Base-by-base conservation (phyloP, 2,888 invertebrate genomes). In the Labia minor region DNA sequence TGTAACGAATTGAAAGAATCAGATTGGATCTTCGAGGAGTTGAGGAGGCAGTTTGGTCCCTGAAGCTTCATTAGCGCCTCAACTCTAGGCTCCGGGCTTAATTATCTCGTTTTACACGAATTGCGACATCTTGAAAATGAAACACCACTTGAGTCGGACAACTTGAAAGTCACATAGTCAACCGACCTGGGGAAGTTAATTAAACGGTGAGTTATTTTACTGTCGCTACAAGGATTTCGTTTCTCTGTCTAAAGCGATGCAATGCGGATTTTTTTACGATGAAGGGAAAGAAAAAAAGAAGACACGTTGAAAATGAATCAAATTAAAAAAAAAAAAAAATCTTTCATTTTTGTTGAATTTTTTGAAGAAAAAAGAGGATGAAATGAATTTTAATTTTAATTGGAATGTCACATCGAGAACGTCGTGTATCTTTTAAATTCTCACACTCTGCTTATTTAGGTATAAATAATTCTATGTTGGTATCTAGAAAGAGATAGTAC, bases 201-300 rank as follows among this genome's bases (percentile, higher is more conserved):
- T 49, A 49, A 49, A 49, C 14, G 49, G 16, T n/a, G 49, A 49
- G 49, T 49, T 49, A 49, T 49, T 49, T 11, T 49, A 11, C 16
- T 49, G 49, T 49, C 16, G 49, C 26, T 26, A n/a, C 26, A 8
- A 26, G 49, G 49, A 49, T 49, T 49, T 16, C 16, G 49, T 49
- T 49, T 49, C 16, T 14, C 14, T 16, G 4, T 3, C 4, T 3
- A 3, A 49, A 49, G 14, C 49, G 6, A 11, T 10, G 2, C 3
- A 49, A n/a, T n/a, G 49, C 49, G 49, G 49, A 49, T 49, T 49
- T 49, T 33, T 33, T 49, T 49, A 49, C 49, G 49, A 49, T 49
- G 2, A 16, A 49, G 49, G 3, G 26, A 26, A 26, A 26, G 3
- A 26, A 8, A n/a, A 26, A 26, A 26, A 8, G 26, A 26, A 26